Evolutionary conservation across 2,113 vertebrate genomes (phyloP).

Genomic region (Synodontis membranacea): DNA sequence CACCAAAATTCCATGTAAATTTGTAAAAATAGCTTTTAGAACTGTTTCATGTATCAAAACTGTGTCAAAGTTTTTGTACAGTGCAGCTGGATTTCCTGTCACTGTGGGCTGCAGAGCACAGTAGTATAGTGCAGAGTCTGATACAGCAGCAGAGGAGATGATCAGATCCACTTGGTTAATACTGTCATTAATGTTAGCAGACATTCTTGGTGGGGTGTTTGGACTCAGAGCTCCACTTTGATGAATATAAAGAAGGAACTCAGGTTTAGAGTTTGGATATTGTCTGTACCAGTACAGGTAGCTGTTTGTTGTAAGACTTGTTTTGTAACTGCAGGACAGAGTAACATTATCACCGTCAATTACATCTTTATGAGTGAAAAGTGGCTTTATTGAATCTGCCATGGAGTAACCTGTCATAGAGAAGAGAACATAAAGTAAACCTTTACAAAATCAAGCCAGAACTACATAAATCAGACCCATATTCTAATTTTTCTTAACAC

Average conservation of each 20-base stretch:
- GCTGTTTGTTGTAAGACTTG: background rate
- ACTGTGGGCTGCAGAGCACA: too few relatives aligned
- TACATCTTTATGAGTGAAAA: too few relatives aligned
- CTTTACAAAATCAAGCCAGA: too few relatives aligned
- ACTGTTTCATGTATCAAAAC: too few relatives aligned
- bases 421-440: background rate
- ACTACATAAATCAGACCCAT: too few relatives aligned
- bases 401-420: too few relatives aligned
- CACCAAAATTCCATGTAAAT: background rate
- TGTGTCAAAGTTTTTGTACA: background rate
- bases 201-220: background rate
- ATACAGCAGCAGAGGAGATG: background rate
- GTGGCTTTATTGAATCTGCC: too few relatives aligned
- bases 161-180: background rate
- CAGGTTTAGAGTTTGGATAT: background rate
- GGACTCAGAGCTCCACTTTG: background rate
- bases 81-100: too few relatives aligned
- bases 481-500: too few relatives aligned
- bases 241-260: background rate
- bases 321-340: constrained; percentile 35
- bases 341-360: background rate
- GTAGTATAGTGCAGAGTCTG: background rate
- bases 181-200: background rate
- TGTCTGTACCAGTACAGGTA: background rate
- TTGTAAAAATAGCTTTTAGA: too few relatives aligned